Base-by-base conservation (phyloP, 2,888 invertebrate genomes). In the Drosophila acutilabella region DNA sequence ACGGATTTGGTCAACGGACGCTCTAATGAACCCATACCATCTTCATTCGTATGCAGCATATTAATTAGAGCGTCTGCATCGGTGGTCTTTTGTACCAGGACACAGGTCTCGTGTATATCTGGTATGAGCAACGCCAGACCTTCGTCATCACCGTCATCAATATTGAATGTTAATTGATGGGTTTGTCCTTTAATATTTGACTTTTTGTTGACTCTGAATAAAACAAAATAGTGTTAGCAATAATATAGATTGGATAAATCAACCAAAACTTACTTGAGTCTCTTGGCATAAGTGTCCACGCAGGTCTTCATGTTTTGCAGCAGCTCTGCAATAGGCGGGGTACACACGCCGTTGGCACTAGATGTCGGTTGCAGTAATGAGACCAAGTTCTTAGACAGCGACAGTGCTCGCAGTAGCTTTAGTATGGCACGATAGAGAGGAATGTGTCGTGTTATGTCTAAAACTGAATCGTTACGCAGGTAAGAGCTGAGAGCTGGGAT, bases 401-500 rank as follows among this genome's bases (percentile, higher is more conserved):
- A 96, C 90, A 96, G 93, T 0, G 97, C 96, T 75, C 98, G 94
- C 71, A 98, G 94, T 74, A 97, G 93, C 80, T 96, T 95, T 81
- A 98, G 93, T 88, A 98, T 95, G 77, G 97, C 96, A 80, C 96
- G 95, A 93, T 98, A 98, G 84, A 98, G 94, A 26, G 98, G 98
- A 92, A 98, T 97, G 93, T 98, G 98, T 16, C 98, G 95, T n/a
- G 98, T 97, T 96, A 98, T 98, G 93, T 98, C 98, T 92, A 98
- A 93, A 80, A 98, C 98, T 95, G 98, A 98, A 93, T 98, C 98
- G 90, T 98, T 98, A 81, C 98, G 94, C 58, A 98, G 93, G 91
- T 98, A 98, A 0, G 97, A 97, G 87, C 97, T 96, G 26, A 98
- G 94, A 20, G 97, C 97, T 18, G 97, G 96, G 71, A 98, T 94